phyloP scores from a whole-genome alignment of 2,113 vertebrate genomes.

The Callithrix jacchus region DNA sequence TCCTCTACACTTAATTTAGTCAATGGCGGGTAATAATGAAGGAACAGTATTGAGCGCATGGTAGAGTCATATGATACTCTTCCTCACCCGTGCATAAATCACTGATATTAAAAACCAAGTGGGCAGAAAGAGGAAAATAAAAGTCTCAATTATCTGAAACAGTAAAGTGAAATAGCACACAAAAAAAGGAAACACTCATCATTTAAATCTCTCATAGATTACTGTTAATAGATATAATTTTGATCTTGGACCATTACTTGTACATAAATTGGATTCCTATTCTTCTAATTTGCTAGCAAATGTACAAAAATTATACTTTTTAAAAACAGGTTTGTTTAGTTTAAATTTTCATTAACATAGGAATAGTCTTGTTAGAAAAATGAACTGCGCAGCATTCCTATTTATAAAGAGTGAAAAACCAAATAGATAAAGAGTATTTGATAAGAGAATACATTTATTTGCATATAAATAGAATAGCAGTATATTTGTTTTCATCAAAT shows the following conservation, averaged over 20 bases:
- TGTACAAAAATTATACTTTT: neutral
- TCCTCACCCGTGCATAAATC: neutral
- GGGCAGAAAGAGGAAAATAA: neutral
- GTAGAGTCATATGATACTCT: neutral
- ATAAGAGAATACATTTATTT: neutral
- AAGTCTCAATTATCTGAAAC: neutral
- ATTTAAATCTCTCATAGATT: neutral
- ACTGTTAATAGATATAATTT: neutral
- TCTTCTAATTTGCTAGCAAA: neutral
- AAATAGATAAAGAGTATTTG: slow-evolving; percentile 10
- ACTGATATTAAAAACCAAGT: neutral
- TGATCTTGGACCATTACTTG: neutral
- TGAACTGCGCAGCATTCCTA: neutral
- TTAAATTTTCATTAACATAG: slow-evolving; percentile 27
- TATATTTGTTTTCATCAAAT: slow-evolving; percentile 19
- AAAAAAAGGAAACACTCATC: neutral
- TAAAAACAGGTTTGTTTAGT: neutral
- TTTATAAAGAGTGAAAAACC: neutral
- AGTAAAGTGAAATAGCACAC: neutral
- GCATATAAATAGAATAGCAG: neutral
- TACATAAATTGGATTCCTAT: neutral
- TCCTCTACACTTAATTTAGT: neutral
- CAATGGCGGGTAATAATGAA: neutral
- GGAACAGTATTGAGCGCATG: neutral
- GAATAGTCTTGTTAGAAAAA: neutral